phyloP scores from a whole-genome alignment of 1,140 invertebrate genomes.

The Psilanteris sp. region DNA sequence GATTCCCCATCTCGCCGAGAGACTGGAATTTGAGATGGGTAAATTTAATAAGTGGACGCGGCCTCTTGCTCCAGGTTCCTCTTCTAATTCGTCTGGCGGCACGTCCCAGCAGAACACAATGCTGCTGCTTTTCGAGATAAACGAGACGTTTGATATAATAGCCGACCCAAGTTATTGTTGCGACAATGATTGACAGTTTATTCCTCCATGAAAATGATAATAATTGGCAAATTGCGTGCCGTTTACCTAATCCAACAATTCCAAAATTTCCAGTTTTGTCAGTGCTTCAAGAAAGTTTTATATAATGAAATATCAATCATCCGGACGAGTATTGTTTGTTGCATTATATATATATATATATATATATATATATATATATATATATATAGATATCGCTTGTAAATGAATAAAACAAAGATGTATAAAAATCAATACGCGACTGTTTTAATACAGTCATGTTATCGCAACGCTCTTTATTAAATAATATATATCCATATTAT shows the following conservation, averaged over 20 bases:
- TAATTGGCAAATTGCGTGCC: slow-evolving; percentile 22
- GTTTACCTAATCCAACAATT: slow-evolving; percentile 6
- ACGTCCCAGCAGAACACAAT: slow-evolving; percentile 42
- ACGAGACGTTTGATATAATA: slow-evolving; percentile 60
- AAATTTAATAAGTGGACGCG: slow-evolving; percentile 78
- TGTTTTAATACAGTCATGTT: too few species aligned
- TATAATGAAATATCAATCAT: slow-evolving; percentile 7
- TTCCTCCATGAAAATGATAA: slow-evolving; percentile 41
- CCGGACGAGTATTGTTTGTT: neutral
- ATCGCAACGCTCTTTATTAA: too few species aligned
- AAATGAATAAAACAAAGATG: too few species aligned
- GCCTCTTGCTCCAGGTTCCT: slow-evolving; percentile 43
- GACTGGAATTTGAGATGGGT: slow-evolving; percentile 73
- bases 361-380: too few species aligned
- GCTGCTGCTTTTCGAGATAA: slow-evolving; percentile 48
- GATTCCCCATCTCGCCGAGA: slow-evolving; percentile 68
- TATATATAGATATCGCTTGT: too few species aligned
- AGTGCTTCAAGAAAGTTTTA: neutral
- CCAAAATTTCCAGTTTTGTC: slow-evolving; percentile 6
- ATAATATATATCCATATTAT: too few species aligned
- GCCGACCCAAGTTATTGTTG: slow-evolving; percentile 54
- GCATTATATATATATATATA: too few species aligned
- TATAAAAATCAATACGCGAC: too few species aligned
- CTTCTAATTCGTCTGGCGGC: slow-evolving; percentile 55
- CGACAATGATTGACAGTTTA: slow-evolving; percentile 57